Evolutionary conservation across 2,888 invertebrate species (phyloP).

Genomic region (Lepetodrilus schrolli): DNA sequence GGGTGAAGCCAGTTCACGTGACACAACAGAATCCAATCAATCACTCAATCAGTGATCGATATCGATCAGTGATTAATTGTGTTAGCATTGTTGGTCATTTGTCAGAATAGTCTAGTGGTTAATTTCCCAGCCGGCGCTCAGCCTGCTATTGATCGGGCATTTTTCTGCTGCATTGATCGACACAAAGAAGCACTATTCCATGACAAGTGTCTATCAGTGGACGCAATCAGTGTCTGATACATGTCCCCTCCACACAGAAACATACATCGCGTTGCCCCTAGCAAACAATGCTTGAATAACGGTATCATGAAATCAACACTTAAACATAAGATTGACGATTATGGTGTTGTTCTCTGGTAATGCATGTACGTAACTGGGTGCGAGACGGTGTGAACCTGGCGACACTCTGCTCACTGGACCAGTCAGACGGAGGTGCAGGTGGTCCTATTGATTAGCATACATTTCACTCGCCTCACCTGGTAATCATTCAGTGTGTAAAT

Average conservation of each 20-base stretch:
- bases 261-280: background rate
- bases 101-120: background rate
- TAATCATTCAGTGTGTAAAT: background rate
- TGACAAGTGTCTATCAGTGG: background rate
- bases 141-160: background rate
- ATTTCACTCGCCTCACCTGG: background rate
- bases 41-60: background rate
- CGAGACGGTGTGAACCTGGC: background rate
- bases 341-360: background rate
- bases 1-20: background rate
- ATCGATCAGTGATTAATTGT: constrained; percentile 21
- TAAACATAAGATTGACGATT: background rate
- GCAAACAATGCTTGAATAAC: background rate
- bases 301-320: constrained; percentile 7
- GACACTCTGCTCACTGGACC: background rate
- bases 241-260: background rate
- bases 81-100: constrained; percentile 18
- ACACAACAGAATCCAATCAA: constrained; percentile 6
- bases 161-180: background rate
- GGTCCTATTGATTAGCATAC: background rate
- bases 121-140: background rate
- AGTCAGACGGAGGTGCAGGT: background rate
- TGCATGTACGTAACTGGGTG: background rate
- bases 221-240: constrained; percentile 1
- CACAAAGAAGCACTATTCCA: background rate